Evolutionary conservation across 2,888 invertebrate species (phyloP).

Genomic region (Monoplex corrugatus): DNA sequence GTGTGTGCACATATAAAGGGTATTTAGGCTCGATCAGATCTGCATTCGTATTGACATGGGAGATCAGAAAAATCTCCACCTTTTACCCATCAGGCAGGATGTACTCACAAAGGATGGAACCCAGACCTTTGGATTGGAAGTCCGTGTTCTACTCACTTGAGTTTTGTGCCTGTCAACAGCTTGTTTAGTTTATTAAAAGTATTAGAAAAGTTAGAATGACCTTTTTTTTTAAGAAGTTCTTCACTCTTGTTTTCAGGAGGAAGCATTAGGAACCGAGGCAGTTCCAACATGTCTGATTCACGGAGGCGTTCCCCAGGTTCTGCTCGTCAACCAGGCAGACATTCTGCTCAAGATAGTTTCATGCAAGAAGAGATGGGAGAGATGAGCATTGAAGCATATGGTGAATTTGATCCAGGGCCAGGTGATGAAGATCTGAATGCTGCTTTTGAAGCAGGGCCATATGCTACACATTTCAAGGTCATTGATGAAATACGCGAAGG

Average conservation of each 20-base stretch:
- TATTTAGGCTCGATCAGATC: too few relatives aligned
- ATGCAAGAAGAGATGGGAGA: not conserved
- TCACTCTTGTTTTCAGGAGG: not conserved
- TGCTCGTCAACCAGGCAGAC: not conserved
- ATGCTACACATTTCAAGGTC: not conserved
- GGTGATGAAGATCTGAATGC: slow-evolving; percentile 43
- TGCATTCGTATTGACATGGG: too few relatives aligned
- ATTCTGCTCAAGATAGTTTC: not conserved
- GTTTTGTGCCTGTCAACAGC: too few relatives aligned
- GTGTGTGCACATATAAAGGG: too few relatives aligned
- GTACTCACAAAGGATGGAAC: too few relatives aligned
- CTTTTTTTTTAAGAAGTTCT: too few relatives aligned
- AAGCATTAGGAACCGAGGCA: not conserved
- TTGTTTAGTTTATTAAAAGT: too few relatives aligned
- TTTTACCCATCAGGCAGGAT: too few relatives aligned
- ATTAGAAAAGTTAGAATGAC: too few relatives aligned
- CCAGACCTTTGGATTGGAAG: too few relatives aligned
- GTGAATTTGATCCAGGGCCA: slow-evolving; percentile 19
- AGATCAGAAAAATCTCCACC: too few relatives aligned
- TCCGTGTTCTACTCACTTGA: too few relatives aligned
- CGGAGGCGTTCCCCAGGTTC: not conserved
- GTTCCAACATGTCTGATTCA: not conserved
- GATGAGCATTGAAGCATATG: slow-evolving; percentile 41
- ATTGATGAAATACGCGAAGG: slow-evolving; percentile 11
- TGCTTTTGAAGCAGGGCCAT: slow-evolving; percentile 37